Evolutionary conservation across 1,140 invertebrate genomes (phyloP), one percentile per base, ranked within the genome.

Genomic region (Brachionus paranguensis): DNA sequence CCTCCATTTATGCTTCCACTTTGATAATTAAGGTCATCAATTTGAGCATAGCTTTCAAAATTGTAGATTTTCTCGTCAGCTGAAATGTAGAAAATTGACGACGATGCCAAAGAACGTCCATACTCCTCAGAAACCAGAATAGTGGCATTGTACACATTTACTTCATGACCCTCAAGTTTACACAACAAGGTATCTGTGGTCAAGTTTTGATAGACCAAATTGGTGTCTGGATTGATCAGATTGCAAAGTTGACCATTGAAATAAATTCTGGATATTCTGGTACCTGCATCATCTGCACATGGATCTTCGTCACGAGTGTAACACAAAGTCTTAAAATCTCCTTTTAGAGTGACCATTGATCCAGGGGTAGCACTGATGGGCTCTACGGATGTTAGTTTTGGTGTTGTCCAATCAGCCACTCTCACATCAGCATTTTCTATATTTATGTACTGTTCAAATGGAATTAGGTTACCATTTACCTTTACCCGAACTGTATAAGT

Each of bases 341-440:
- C 87, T 45, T 27, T 41, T 6, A 87, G 24, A 0, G 85, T 84
- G 20, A 88, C 65, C 8, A 45, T 74, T 70, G 86, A 86, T 0
- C 50, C 24, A 4, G 84, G 68, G 2, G 85, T 86, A 10, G 85
- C 86, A 10, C 85, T 76, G 12, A 33, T 83, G 8, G 65, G 83
- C 43, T 53, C 85, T 6, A 87, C 47, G 3, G 65, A 17, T 2
- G 76, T 85, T 10, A 87, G 60, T 7, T 53, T 74, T 11, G 87
- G 86, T 24, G 87, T 86, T 41, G 29, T n/a, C n/a, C 50, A 37
- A 47, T 65, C 60, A 33, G 85, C 20, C 33, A 60, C 50, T 50
- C 17, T 10, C 2, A 79, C 20, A 27, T 41, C 33, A 8, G 53
- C 53, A 20, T 60, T n/a, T 10, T 60, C 29, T 11, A 47, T 20